These are phyloP conservation scores for Brenthis daphne DNA, from an alignment of 2,888 invertebrate genomes.

Conservation along the genomic window DNA sequence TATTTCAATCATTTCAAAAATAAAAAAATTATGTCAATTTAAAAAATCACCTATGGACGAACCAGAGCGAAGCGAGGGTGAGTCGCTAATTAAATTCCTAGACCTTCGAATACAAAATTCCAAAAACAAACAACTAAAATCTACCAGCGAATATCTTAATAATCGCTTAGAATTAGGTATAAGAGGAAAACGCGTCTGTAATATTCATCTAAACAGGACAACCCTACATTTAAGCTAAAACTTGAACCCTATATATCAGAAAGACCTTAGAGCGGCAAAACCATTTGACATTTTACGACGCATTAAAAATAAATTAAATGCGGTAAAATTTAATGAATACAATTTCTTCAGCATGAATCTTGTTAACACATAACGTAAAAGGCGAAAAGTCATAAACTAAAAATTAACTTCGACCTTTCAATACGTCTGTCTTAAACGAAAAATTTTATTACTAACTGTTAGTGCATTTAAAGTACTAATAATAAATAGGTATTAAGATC, in stretches of 20 bases:
- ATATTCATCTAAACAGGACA: slow-evolving; percentile 44
- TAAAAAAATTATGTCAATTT: too few relatives aligned
- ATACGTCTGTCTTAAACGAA: slow-evolving; percentile 15
- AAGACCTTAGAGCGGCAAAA: slow-evolving; percentile 26
- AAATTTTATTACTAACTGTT: slow-evolving; percentile 10
- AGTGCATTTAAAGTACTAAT: neutral
- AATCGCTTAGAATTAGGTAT: too few relatives aligned
- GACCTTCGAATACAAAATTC: too few relatives aligned
- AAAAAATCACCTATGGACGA: too few relatives aligned
- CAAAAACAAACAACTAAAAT: too few relatives aligned
- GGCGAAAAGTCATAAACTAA: slow-evolving; percentile 21
- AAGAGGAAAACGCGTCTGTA: neutral
- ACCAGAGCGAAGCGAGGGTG: too few relatives aligned
- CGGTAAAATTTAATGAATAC: slow-evolving; percentile 33
- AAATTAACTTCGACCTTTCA: slow-evolving; percentile 3
- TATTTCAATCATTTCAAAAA: too few relatives aligned
- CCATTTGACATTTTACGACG: slow-evolving; percentile 42
- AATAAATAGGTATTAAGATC: too few relatives aligned
- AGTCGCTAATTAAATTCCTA: too few relatives aligned
- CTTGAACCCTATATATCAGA: slow-evolving; percentile 36
- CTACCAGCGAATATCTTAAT: too few relatives aligned
- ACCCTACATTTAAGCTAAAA: slow-evolving; percentile 66
- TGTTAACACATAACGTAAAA: slow-evolving; percentile 27
- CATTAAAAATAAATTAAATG: slow-evolving; percentile 47
- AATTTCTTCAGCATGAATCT: slow-evolving; percentile 23